Percentiles rank a stretch among this genome's conserved stretches.
Conservation (phyloP, 2,113 vertebrate genomes). For the Oncorhynchus tshawytscha region DNA sequence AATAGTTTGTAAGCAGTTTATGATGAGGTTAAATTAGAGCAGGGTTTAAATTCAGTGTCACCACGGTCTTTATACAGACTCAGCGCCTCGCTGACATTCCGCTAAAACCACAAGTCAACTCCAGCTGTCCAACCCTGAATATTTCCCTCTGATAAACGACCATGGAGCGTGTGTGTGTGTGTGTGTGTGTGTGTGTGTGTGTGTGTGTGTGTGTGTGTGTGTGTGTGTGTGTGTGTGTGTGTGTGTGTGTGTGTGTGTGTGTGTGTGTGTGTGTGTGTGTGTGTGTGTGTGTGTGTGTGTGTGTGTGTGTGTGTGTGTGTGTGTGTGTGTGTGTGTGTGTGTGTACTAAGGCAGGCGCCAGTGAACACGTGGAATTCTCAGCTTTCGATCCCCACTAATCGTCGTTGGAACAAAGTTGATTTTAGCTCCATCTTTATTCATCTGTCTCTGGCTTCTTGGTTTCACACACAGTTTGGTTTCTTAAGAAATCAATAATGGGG, state of each 20-base stretch:
- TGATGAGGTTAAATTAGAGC: neutral
- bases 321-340: too few species aligned
- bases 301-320: neutral
- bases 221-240: too few species aligned
- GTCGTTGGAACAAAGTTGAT: conserved; percentile 43
- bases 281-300: too few species aligned
- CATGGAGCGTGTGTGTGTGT: too few species aligned
- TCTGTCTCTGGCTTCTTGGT: conserved; percentile 20
- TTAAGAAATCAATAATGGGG: too few species aligned
- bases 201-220: too few species aligned
- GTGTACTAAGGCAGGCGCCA: neutral
- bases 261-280: too few species aligned
- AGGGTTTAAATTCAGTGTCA: neutral
- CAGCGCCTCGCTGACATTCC: neutral
- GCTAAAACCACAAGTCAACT: neutral
- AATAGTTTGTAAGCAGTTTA: neutral
- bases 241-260: too few species aligned
- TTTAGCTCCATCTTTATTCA: conserved; percentile 55
- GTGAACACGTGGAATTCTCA: neutral
- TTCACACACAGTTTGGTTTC: neutral
- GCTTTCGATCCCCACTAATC: neutral
- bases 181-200: too few species aligned
- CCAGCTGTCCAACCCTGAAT: neutral
- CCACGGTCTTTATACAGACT: neutral
- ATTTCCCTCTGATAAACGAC: neutral